phyloP scores from a whole-genome alignment of 2,113 vertebrate species.

The Atractosteus spatula region DNA sequence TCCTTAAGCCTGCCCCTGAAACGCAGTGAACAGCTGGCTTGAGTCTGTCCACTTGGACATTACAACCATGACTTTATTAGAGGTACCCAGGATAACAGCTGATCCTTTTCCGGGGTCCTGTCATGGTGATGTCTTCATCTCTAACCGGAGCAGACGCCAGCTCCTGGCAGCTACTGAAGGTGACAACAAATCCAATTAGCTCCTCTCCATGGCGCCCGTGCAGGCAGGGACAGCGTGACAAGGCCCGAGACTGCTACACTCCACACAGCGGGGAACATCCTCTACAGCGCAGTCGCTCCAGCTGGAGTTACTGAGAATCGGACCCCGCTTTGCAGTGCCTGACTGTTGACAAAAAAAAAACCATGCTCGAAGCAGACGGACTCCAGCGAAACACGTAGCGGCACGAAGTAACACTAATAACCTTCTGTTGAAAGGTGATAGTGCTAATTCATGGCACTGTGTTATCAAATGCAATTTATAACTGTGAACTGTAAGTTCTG shows the following conservation, averaged over 20 bases:
- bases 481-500: conserved; percentile 4
- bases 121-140: conserved; percentile 99
- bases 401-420: conserved; percentile 25
- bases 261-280: conserved; percentile 66
- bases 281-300: conserved; percentile 22
- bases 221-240: conserved; percentile 57
- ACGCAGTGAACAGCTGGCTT: conserved; percentile 81
- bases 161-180: conserved; percentile 94
- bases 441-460: conserved; percentile 26
- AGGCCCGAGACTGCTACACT: conserved; percentile 69
- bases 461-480: conserved; percentile 11
- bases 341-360: background rate
- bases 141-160: conserved; percentile 96
- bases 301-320: conserved; percentile 51
- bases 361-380: background rate
- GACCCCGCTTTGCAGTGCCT: conserved; percentile 6
- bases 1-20: conserved; percentile 5
- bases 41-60: conserved; percentile 86
- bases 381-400: background rate
- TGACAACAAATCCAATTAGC: conserved; percentile 99
- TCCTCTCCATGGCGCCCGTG: conserved; percentile 87
- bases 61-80: conserved; percentile 90
- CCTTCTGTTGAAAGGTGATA: conserved; percentile 24
- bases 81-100: conserved; percentile 92
- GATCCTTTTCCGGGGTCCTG: conserved; percentile 93